Evolutionary conservation across 1,140 invertebrate species (phyloP).

Genomic region (Aleiodes sp.): DNA sequence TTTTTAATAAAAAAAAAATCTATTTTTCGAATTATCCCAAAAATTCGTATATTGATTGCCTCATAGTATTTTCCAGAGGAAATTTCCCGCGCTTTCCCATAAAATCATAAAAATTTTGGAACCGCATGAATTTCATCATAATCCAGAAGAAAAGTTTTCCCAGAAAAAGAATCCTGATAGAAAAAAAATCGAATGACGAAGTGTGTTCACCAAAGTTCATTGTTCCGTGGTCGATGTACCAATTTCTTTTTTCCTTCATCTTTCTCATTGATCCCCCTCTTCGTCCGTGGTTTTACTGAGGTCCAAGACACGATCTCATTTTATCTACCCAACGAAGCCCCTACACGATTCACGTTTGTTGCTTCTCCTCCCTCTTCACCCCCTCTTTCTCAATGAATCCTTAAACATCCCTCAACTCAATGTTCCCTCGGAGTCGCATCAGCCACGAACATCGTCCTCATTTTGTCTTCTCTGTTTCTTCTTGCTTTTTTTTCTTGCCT

Average conservation of each 20-base stretch:
- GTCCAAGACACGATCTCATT: constrained; percentile 61
- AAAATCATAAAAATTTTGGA: too few relatives aligned
- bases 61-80: too few relatives aligned
- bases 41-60: too few relatives aligned
- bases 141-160: too few relatives aligned
- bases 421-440: constrained; percentile 19
- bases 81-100: too few relatives aligned
- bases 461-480: neutral
- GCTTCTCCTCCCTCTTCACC: constrained; percentile 17
- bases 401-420: constrained; percentile 24
- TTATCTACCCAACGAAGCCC: constrained; percentile 56
- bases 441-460: constrained; percentile 14
- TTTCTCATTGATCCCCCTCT: constrained; percentile 37
- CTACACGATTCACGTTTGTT: constrained; percentile 61
- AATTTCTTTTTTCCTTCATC: constrained; percentile 57
- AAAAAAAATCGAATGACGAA: neutral
- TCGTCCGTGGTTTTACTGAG: constrained; percentile 23
- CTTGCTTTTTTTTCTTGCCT: neutral
- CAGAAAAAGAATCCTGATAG: too few relatives aligned
- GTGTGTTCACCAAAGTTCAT: neutral
- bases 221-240: constrained; percentile 55
- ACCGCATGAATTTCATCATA: too few relatives aligned
- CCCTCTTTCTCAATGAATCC: neutral
- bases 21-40: too few relatives aligned
- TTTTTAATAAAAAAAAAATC: too few relatives aligned